phyloP scores from a whole-genome alignment of 35 echinoderm and acorn worm species.

The Lytechinus variegatus region DNA sequence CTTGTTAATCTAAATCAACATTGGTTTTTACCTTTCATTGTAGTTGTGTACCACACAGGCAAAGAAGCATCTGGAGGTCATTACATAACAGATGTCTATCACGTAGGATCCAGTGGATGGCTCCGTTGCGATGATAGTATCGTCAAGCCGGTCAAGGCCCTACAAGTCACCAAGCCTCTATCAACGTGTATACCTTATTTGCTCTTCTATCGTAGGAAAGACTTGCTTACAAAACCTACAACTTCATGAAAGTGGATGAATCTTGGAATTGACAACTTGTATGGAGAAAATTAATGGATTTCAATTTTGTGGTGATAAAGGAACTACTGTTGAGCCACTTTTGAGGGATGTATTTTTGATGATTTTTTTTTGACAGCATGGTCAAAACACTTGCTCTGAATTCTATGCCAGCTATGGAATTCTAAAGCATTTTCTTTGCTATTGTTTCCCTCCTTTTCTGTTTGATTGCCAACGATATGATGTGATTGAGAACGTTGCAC shows the following conservation, averaged over 20 bases:
- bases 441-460: not conserved
- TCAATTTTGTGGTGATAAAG: not conserved
- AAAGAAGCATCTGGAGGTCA: conserved; percentile 94
- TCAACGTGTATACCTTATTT: conserved; percentile 77
- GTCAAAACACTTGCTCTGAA: not conserved
- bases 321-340: not conserved
- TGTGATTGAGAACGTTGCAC: not conserved
- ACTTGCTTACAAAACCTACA: conserved; percentile 37
- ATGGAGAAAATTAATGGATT: not conserved
- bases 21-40: conserved; percentile 24
- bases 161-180: conserved; percentile 78
- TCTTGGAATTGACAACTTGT: not conserved
- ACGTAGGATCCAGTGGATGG: conserved; percentile 74
- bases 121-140: conserved; percentile 83
- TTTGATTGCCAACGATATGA: not conserved
- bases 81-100: conserved; percentile 89
- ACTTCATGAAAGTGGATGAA: not conserved
- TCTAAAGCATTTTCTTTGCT: not conserved
- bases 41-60: conserved; percentile 97
- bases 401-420: not conserved
- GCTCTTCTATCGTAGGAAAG: conserved; percentile 87
- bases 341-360: not conserved
- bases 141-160: conserved; percentile 61
- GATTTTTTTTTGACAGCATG: not conserved
- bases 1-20: no score